Base-by-base conservation (phyloP, 2,797 vertebrate species). In the Spinus olivaceus region DNA sequence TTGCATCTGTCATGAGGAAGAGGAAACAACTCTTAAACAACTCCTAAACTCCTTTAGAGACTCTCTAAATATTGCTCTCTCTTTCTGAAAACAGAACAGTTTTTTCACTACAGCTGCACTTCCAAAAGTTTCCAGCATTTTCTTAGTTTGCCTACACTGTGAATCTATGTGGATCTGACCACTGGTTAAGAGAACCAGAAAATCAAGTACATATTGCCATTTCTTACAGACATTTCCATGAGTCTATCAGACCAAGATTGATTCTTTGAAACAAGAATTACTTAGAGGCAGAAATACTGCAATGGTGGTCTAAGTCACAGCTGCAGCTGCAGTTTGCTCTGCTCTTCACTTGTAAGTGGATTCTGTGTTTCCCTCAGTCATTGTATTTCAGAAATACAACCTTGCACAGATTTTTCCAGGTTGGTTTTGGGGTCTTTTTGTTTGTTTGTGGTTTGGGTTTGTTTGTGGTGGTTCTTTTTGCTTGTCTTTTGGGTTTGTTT, bases 341-440 rank as follows among this genome's bases (percentile, higher is more conserved):
- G 35, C 0, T 0, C 14, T 77, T 86, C 25, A 44, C 6, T 33
- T 51, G 0, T 22, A 57, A 42, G 25, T 14, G 25, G 6, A 50
- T 56, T 73, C 39, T 4, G 3, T 6, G 3, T 69, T 51, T 51
- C 18, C 54, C 23, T n/a, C 7, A 4, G 25, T 32, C 10, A 22
- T 17, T 80, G 24, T 39, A 22, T 37, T 76, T 80, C 7, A 41
- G 41, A 65, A 85, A 51, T 21, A 57, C 19, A 76, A 53, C 11
- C 8, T 76, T 17, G 15, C 28, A 56, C 10, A 32, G 33, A 56
- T 44, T 82, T 32, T 80, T 79, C 20, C 35, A 21, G 3, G 20
- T 39, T n/a, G 4, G 14, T 56, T 41, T 67, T 47, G 18, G 20
- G 1, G 1, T 35, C 8, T 37, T 32, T 59, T 69, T 16, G 14